A percentile compares a stretch with the other conserved stretches of the same genome.
These are phyloP conservation scores for Piprites chloris DNA, from an alignment of 2,113 vertebrate genomes.

Conservation along the genomic window DNA sequence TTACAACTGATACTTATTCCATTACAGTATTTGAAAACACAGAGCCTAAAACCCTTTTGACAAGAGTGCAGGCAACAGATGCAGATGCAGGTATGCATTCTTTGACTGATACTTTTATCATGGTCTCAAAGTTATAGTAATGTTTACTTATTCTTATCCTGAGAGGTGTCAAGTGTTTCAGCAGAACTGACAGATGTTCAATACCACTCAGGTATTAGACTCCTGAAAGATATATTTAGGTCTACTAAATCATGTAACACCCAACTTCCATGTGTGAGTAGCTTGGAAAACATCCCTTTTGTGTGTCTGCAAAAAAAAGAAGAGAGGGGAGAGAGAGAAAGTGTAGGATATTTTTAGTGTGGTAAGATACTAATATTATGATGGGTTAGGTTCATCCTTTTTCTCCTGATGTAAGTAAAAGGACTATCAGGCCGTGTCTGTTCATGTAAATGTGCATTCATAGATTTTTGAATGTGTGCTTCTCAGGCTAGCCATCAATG, in stretches of 20 bases:
- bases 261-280: neutral
- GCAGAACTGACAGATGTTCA: neutral
- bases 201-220: neutral
- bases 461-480: neutral
- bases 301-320: neutral
- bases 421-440: neutral
- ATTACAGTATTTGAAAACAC: slow-evolving; percentile 96
- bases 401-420: neutral
- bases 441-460: neutral
- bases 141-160: neutral
- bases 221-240: neutral
- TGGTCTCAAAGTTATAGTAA: neutral
- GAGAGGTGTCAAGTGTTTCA: neutral
- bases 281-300: neutral
- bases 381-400: neutral
- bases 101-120: neutral
- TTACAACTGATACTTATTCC: slow-evolving; percentile 83
- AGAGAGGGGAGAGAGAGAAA: neutral
- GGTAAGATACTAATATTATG: neutral
- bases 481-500: neutral
- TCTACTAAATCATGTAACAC: neutral
- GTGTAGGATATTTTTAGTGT: neutral
- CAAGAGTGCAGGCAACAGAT: slow-evolving; percentile 88
- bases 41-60: slow-evolving; percentile 84
- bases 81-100: slow-evolving; percentile 80